Percentiles rank a stretch among this genome's conserved stretches.
Evolutionary conservation across 1,140 invertebrate species (phyloP).

Genomic region (Campoletis sonorensis): DNA sequence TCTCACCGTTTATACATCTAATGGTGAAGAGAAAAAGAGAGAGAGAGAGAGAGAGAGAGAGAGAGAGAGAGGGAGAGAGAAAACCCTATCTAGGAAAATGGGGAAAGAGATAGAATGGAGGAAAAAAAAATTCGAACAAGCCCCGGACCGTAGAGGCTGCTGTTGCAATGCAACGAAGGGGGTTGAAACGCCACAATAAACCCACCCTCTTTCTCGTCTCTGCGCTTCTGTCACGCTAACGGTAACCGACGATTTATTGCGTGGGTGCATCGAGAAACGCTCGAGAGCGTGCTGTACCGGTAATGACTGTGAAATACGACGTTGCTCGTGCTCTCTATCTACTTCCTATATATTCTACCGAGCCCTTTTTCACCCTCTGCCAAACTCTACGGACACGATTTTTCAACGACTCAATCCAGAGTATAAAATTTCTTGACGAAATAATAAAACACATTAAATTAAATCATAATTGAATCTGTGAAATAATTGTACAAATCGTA

Average conservation of each 20-base stretch:
- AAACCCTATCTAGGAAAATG: conserved; percentile 33
- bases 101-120: conserved; percentile 47
- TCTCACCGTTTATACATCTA: conserved; percentile 14
- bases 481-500: background rate
- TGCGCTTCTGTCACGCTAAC: conserved; percentile 56
- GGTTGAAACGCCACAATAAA: conserved; percentile 50
- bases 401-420: conserved; percentile 23
- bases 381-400: conserved; percentile 33
- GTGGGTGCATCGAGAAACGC: conserved; percentile 55
- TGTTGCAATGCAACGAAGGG: conserved; percentile 20
- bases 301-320: conserved; percentile 74
- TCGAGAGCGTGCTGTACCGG: conserved; percentile 67
- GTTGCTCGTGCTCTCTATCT: conserved; percentile 48
- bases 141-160: conserved; percentile 47
- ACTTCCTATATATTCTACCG: no score
- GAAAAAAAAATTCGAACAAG: conserved; percentile 42
- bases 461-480: conserved; percentile 17
- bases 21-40: conserved; percentile 36
- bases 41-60: conserved; percentile 43
- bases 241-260: conserved; percentile 71
- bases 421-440: background rate
- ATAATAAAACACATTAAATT: conserved; percentile 1
- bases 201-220: conserved; percentile 42
- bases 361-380: conserved; percentile 19
- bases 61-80: background rate